Conservation (phyloP, 2,888 invertebrate genomes). For the Pollenia amentaria region DNA sequence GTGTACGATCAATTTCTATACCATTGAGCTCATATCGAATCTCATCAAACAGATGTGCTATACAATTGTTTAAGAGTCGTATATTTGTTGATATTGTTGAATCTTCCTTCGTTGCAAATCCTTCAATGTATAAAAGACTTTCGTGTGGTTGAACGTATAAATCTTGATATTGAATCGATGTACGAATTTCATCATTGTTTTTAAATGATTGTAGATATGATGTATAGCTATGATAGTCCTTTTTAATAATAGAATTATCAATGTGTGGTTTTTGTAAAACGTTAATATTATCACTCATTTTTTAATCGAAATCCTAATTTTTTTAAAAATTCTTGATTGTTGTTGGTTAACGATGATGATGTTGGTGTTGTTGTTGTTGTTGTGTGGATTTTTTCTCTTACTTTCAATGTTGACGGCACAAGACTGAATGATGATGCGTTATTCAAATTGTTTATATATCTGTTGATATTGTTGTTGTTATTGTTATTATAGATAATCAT, state of each 20-base stretch:
- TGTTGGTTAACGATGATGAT: conserved; percentile 22
- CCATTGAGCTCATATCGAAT: conserved; percentile 81
- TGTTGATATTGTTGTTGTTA: too few relatives aligned
- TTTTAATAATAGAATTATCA: conserved; percentile 75
- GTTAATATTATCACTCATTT: conserved; percentile 69
- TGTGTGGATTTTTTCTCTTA: too few relatives aligned
- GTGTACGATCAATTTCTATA: conserved; percentile 38
- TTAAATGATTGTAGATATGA: conserved; percentile 75
- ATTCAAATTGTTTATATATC: conserved; percentile 28
- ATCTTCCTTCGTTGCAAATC: conserved; percentile 65
- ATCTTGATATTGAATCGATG: conserved; percentile 74
- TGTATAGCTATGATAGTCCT: conserved; percentile 77
- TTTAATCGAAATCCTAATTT: conserved; percentile 9
- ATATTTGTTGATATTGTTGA: conserved; percentile 46
- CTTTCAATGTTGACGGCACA: too few relatives aligned
- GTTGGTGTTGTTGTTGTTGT: background rate
- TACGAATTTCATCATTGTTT: conserved; percentile 75
- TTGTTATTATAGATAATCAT: too few relatives aligned
- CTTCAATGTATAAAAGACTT: conserved; percentile 77
- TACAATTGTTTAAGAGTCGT: too few relatives aligned
- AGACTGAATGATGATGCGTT: background rate
- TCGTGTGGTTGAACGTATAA: conserved; percentile 32
- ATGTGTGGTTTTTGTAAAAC: conserved; percentile 43
- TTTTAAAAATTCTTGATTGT: conserved; percentile 61
- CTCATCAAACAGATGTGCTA: conserved; percentile 80